Evolutionary conservation across 2,888 invertebrate genomes (phyloP).

Genomic region (Gonocerus acuteangulatus): DNA sequence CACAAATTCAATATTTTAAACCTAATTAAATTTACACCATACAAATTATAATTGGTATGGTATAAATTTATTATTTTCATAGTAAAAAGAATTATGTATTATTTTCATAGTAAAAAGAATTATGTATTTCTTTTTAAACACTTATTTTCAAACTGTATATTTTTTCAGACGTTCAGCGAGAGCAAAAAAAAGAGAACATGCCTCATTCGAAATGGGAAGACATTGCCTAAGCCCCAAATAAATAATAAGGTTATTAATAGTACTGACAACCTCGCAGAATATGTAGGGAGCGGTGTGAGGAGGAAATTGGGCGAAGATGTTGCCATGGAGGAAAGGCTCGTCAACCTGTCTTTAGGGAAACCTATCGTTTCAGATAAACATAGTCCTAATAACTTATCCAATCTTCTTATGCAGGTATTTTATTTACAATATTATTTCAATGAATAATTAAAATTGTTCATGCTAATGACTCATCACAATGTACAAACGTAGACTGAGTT

Average conservation of each 20-base stretch:
- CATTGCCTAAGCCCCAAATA: neutral
- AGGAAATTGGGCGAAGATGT: slow-evolving; percentile 48
- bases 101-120: too few species aligned
- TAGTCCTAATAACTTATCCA: slow-evolving; percentile 55
- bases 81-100: too few species aligned
- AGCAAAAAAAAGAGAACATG: slow-evolving; percentile 13
- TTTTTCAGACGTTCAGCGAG: slow-evolving; percentile 14
- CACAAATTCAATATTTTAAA: too few species aligned
- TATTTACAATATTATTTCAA: too few species aligned
- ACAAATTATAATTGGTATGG: too few species aligned
- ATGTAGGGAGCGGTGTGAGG: slow-evolving; percentile 39
- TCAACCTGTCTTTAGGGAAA: slow-evolving; percentile 52
- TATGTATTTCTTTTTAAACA: too few species aligned
- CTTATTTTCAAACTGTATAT: too few species aligned
- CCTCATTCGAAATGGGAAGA: slow-evolving; percentile 2
- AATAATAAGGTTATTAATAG: slow-evolving; percentile 2
- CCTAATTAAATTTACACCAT: too few species aligned
- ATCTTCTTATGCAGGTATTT: slow-evolving; percentile 45
- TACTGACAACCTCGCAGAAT: slow-evolving; percentile 28
- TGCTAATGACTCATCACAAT: too few species aligned
- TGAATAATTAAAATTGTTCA: too few species aligned
- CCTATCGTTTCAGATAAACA: slow-evolving; percentile 48
- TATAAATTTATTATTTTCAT: too few species aligned
- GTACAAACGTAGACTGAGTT: too few species aligned
- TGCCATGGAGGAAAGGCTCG: slow-evolving; percentile 74